Percentiles rank a stretch among this genome's conserved stretches.
Evolutionary conservation across 1,140 invertebrate genomes (phyloP).

Genomic region (Whitmania pigra): DNA sequence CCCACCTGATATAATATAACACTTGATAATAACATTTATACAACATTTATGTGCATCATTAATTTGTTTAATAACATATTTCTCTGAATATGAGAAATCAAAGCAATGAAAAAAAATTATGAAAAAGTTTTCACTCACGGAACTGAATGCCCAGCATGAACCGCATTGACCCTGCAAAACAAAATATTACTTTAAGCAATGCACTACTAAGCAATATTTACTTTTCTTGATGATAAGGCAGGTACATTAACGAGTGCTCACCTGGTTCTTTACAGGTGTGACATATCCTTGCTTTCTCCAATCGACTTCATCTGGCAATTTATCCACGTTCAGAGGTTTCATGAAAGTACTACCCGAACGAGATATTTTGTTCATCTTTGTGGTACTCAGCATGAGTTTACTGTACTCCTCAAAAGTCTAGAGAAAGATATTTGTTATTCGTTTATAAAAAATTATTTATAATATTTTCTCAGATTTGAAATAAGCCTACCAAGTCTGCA

Average conservation of each 20-base stretch:
- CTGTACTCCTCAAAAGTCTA: too few species aligned
- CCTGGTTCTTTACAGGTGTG: conserved; percentile 78
- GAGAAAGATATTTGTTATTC: too few species aligned
- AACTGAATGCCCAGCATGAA: conserved; percentile 37
- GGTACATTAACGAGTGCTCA: conserved; percentile 3
- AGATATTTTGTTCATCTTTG: too few species aligned
- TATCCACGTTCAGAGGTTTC: neutral
- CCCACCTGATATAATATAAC: conserved; percentile 27
- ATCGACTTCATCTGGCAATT: conserved; percentile 50
- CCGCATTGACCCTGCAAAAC: conserved; percentile 40
- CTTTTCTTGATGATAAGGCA: neutral
- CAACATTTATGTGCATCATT: neutral
- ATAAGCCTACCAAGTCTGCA: conserved; percentile 23
- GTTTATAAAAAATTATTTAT: neutral
- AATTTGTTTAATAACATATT: neutral
- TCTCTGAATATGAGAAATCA: neutral
- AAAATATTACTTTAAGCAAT: neutral
- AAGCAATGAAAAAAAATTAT: too few species aligned
- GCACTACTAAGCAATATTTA: neutral
- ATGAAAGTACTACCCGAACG: neutral
- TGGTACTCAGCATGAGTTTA: neutral
- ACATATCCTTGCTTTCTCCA: conserved; percentile 72
- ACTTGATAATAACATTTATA: neutral
- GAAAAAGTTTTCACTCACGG: conserved; percentile 22
- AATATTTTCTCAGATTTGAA: too few species aligned